Percentiles rank a stretch among this genome's conserved stretches.
Evolutionary conservation across 2,113 vertebrate genomes (phyloP).

Genomic region (Leptobrachium leishanense): DNA sequence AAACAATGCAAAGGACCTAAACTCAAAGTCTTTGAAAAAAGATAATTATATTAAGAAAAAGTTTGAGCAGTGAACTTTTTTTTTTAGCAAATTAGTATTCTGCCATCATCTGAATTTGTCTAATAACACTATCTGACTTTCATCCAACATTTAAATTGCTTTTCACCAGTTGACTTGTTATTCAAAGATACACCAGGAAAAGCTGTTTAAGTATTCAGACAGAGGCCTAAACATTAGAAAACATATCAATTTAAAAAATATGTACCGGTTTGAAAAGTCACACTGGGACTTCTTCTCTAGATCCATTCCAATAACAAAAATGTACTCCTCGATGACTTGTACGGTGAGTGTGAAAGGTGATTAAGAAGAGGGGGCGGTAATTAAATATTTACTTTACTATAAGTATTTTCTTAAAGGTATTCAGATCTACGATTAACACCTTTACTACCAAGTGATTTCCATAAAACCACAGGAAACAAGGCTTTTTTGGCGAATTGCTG

Average conservation of each 20-base stretch:
- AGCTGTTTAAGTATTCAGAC: constrained; percentile 35
- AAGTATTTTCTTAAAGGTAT: too few species aligned
- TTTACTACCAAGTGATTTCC: too few species aligned
- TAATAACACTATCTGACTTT: constrained; percentile 43
- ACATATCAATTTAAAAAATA: constrained; percentile 37
- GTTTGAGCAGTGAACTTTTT: not conserved
- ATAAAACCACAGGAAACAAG: too few species aligned
- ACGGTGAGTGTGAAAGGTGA: not conserved
- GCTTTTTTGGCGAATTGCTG: too few species aligned
- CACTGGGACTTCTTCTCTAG: constrained; percentile 1
- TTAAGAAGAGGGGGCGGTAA: not conserved
- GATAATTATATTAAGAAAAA: constrained; percentile 15
- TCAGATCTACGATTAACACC: too few species aligned
- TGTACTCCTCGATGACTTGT: not conserved
- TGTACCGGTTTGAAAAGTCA: not conserved
- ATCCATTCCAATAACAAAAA: constrained; percentile 31
- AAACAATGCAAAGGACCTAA: too few species aligned
- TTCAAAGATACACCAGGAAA: constrained; percentile 42
- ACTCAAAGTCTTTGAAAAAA: constrained; percentile 3
- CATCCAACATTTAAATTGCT: constrained; percentile 43
- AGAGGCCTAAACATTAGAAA: constrained; percentile 24
- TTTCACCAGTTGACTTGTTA: constrained; percentile 44
- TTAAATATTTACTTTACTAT: too few species aligned
- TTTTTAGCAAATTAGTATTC: constrained; percentile 30
- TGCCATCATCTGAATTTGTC: not conserved